These are phyloP conservation scores for Sympetrum striolatum DNA, from an alignment of 2,888 invertebrate species.

Conservation along the genomic window DNA sequence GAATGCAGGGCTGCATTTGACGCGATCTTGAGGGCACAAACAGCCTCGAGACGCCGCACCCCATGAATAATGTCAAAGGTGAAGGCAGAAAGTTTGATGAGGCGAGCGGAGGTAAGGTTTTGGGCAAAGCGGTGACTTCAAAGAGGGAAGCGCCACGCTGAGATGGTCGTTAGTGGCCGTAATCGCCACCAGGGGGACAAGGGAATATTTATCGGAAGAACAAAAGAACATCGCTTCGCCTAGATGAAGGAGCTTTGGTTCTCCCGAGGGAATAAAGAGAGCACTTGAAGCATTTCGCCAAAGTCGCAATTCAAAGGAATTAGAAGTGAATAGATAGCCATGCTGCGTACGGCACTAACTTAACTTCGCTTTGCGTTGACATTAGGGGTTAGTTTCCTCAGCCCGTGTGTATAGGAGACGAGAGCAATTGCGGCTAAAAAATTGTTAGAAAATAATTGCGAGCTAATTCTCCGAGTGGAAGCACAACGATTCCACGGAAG, in stretches of 20 bases:
- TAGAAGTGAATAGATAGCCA: no score
- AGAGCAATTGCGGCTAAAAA: no score
- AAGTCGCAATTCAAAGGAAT: neutral
- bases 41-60: neutral
- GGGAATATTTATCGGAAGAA: no score
- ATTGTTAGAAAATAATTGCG: no score
- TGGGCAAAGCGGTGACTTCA: slow-evolving; percentile 9
- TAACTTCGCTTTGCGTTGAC: no score
- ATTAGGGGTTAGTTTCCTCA: no score
- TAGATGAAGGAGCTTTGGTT: neutral
- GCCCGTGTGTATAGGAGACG: no score
- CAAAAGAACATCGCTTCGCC: no score
- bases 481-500: no score
- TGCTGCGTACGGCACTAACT: no score
- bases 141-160: neutral
- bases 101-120: slow-evolving; percentile 9
- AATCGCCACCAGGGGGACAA: neutral
- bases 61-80: slow-evolving; percentile 7
- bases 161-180: neutral
- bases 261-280: neutral
- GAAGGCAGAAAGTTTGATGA: slow-evolving; percentile 3
- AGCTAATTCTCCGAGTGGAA: no score
- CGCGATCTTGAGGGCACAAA: neutral
- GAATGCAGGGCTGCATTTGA: neutral
- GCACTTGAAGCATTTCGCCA: no score